phyloP scores from a whole-genome alignment of 2,888 invertebrate genomes.

The Tachina fera region DNA sequence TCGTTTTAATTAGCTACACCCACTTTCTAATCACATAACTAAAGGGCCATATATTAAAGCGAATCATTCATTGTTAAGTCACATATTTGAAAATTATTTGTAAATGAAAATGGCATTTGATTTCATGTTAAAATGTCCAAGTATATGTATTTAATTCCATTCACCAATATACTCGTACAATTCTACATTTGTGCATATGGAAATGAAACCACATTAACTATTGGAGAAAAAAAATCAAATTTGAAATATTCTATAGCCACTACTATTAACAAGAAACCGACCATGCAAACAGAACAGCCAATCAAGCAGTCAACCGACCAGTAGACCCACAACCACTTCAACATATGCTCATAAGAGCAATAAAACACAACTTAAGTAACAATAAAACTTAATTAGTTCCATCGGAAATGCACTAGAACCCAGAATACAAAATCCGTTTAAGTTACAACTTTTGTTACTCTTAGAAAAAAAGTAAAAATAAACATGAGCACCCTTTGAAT shows the following conservation, averaged over 20 bases:
- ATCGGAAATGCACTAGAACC: slow-evolving; percentile 71
- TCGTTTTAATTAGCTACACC: slow-evolving; percentile 51
- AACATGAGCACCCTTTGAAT: slow-evolving; percentile 29
- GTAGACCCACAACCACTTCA: slow-evolving; percentile 12
- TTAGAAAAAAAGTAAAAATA: neutral
- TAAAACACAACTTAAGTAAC: slow-evolving; percentile 68
- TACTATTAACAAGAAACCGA: slow-evolving; percentile 11
- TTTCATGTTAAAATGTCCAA: slow-evolving; percentile 25
- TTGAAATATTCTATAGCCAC: neutral
- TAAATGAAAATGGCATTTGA: slow-evolving; percentile 59
- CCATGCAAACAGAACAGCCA: slow-evolving; percentile 26
- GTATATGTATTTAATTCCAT: neutral
- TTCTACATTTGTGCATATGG: neutral
- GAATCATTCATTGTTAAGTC: slow-evolving; percentile 28
- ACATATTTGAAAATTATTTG: slow-evolving; percentile 39
- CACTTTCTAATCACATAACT: slow-evolving; percentile 41
- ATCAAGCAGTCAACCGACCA: slow-evolving; percentile 13
- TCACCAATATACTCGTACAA: neutral
- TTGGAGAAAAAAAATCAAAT: slow-evolving; percentile 2
- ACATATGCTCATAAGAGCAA: neutral
- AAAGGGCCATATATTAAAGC: slow-evolving; percentile 40
- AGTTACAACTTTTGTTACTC: neutral
- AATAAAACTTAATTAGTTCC: slow-evolving; percentile 78
- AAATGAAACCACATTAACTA: slow-evolving; percentile 25
- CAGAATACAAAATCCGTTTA: slow-evolving; percentile 7